Conservation (phyloP, 2,888 invertebrate species). For the Drosophila algonquin region DNA sequence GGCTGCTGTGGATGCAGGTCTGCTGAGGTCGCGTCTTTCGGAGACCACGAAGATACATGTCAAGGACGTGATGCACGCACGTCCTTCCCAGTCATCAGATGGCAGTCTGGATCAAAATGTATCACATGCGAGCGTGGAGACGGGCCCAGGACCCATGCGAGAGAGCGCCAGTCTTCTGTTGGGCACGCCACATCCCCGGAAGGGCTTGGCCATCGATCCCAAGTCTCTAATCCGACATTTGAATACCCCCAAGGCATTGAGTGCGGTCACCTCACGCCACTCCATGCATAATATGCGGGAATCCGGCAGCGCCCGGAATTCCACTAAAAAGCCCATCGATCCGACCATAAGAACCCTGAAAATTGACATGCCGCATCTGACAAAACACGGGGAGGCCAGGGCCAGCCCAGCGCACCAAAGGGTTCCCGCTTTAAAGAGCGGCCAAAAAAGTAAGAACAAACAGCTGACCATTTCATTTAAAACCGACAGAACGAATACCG, state of each 20-base stretch:
- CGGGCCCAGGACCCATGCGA: not conserved
- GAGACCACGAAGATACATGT: not conserved
- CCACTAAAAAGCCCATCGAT: fast-evolving
- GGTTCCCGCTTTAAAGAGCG: not conserved
- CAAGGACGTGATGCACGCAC: not conserved
- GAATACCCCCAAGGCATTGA: not conserved
- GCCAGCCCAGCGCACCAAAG: not conserved
- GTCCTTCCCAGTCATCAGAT: no score
- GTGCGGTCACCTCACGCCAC: no score
- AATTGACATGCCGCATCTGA: conserved; percentile 39
- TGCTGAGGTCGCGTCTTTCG: conserved; percentile 39
- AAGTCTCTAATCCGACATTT: not conserved
- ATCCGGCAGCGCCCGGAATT: not conserved
- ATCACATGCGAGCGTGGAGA: not conserved
- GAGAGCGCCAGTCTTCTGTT: not conserved
- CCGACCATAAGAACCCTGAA: not conserved
- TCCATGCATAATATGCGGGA: no score
- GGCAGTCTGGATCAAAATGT: not conserved
- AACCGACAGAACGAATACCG: not conserved
- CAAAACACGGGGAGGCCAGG: conserved; percentile 1
- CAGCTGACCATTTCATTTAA: not conserved
- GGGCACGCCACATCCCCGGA: conserved; percentile 35
- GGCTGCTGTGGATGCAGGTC: conserved; percentile 24
- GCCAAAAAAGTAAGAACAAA: not conserved
- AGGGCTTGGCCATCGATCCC: conserved; percentile 12